Base-by-base conservation (phyloP, 1,140 invertebrate species). In the Choristoneura fumiferana region DNA sequence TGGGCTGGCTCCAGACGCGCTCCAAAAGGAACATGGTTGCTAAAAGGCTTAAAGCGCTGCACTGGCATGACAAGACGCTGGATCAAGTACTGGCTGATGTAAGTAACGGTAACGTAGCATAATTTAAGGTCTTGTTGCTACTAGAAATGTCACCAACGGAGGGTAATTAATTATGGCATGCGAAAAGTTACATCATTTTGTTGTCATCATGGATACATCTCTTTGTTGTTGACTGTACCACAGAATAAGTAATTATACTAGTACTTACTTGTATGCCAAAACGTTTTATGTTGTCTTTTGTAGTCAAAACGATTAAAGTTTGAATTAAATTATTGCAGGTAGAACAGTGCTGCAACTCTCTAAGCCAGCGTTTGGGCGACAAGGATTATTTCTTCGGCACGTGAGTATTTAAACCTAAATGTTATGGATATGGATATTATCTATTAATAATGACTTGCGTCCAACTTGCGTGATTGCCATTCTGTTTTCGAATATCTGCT, bases 361-460 rank as follows among this genome's bases (percentile, higher is more conserved):
- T 99, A 3, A 95, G 95, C 12, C 94, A 96, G 66, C 92, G 95
- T 63, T 89, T 99, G 0, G 96, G 94, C 10, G 93, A 94, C 13
- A 93, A 94, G 39, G 90, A 93, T 8, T 98, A 93, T 80, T 98
- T 98, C 80, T 97, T 95, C 89, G 94, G 94, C 13, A 91, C 93
- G 94, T 95, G 89, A 92, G 92, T 90, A 36, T 39, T 34, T 35
- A 35, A 13, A 10, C 15, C 15, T 36, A 15, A 1, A 14, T 13
- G 35, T 53, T 4, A 18, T 39, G 4, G 4, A 39, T 39, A 4
- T 5, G 4, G n/a, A 10, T 39, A 12, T 14, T 6, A n/a, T 10
- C 4, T 10, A 12, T 5, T 6, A 39, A 39, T 39, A 39, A 6
- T 39, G 9, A 9, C 9, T 5, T 4, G 33, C 4, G 33, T 4